phyloP scores from a whole-genome alignment of 2,797 vertebrate species.

The Sparus aurata region DNA sequence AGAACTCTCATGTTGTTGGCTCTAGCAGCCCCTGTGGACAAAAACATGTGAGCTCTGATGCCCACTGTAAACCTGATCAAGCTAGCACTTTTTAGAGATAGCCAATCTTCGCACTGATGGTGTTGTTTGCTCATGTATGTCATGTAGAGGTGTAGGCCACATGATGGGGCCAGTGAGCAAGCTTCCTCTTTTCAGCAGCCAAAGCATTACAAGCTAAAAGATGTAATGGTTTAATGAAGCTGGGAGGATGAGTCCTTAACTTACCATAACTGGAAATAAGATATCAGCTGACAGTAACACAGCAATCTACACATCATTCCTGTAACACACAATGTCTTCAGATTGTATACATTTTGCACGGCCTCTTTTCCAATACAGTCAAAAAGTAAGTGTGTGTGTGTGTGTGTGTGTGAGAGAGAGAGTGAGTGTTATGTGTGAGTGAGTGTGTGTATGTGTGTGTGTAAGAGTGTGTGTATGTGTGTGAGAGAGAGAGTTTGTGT shows the following conservation, averaged over 20 bases:
- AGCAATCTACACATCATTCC: too few relatives aligned
- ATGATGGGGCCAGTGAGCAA: constrained; percentile 43
- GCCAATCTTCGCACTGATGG: too few relatives aligned
- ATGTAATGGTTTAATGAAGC: not conserved
- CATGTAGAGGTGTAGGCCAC: constrained; percentile 23
- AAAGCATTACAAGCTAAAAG: not conserved
- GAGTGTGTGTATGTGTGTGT: not conserved
- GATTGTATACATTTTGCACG: not conserved
- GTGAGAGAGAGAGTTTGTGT: too few relatives aligned
- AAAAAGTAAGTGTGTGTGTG: not conserved
- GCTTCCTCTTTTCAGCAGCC: not conserved
- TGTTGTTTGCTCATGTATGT: too few relatives aligned
- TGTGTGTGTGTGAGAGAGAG: not conserved
- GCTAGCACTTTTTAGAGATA: too few relatives aligned
- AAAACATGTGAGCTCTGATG: too few relatives aligned
- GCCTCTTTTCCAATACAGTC: not conserved
- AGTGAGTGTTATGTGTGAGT: not conserved
- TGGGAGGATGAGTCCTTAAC: not conserved
- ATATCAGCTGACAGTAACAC: not conserved
- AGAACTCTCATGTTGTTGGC: too few relatives aligned
- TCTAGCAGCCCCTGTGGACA: too few relatives aligned
- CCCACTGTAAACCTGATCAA: too few relatives aligned
- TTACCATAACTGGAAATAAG: not conserved
- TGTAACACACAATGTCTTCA: not conserved
- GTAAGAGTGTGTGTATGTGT: too few relatives aligned